A percentile compares a stretch with the other conserved stretches of the same genome.
These are phyloP conservation scores for Drosophila hawaiiensis DNA, from an alignment of 2,888 invertebrate species.

Conservation along the genomic window DNA sequence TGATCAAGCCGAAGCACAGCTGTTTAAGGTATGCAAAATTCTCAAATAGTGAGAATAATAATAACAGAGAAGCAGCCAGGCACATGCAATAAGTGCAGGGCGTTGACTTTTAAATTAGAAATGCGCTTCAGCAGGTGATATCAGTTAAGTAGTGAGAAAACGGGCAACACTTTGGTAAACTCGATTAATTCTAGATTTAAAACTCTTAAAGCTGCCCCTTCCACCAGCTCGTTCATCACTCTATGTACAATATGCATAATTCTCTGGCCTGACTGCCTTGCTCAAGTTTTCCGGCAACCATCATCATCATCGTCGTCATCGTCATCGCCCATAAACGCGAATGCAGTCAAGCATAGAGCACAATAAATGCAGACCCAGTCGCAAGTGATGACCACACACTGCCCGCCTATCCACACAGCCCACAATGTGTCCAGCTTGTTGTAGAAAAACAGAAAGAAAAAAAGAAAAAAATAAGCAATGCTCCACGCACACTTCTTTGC, in stretches of 20 bases:
- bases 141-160: background rate
- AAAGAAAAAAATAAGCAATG: slow-evolving; percentile 46
- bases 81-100: background rate
- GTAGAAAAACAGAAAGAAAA: slow-evolving; percentile 16
- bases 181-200: slow-evolving; percentile 23
- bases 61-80: background rate
- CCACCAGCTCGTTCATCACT: slow-evolving; percentile 4
- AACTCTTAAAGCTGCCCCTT: slow-evolving; percentile 23
- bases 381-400: slow-evolving; percentile 69
- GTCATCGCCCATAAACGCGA: slow-evolving; percentile 53
- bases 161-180: background rate
- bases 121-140: background rate
- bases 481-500: slow-evolving; percentile 81
- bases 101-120: background rate
- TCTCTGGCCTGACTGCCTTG: slow-evolving; percentile 8
- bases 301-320: slow-evolving; percentile 15
- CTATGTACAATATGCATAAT: slow-evolving; percentile 23
- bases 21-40: slow-evolving; percentile 8
- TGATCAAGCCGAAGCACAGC: slow-evolving; percentile 14
- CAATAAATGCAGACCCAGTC: slow-evolving; percentile 65
- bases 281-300: slow-evolving; percentile 53
- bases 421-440: slow-evolving; percentile 59
- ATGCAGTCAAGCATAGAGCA: slow-evolving; percentile 77
- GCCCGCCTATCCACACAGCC: slow-evolving; percentile 38
- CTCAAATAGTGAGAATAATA: background rate